A percentile compares a stretch with the other conserved stretches of the same genome.
These are phyloP conservation scores for Homalodisca vitripennis DNA, from an alignment of 1,140 invertebrate species.

Conservation along the genomic window DNA sequence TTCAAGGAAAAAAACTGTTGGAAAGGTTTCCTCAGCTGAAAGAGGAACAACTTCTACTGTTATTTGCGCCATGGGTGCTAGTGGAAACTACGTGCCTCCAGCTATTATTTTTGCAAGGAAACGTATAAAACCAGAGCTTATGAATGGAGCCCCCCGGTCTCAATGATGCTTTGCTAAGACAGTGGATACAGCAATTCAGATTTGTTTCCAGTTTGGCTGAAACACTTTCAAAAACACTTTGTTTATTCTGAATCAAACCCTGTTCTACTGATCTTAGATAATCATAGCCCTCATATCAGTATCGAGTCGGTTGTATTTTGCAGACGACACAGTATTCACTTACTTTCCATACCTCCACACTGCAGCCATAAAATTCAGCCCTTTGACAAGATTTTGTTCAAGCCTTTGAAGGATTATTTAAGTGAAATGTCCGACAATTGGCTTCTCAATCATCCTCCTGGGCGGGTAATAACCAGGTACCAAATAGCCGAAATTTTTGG, in stretches of 20 bases:
- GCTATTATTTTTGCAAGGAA: too few species aligned
- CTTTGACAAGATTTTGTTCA: constrained; percentile 10
- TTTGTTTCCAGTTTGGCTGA: neutral
- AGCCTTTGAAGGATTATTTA: constrained; percentile 6
- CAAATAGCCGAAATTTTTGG: constrained; percentile 42
- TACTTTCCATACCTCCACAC: too few species aligned
- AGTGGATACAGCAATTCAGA: constrained; percentile 6
- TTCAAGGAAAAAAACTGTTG: constrained; percentile 19
- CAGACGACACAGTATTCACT: too few species aligned
- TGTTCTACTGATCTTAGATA: constrained; percentile 15
- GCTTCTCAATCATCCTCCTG: constrained; percentile 38
- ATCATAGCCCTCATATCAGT: constrained; percentile 3
- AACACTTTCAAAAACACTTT: constrained; percentile 15
- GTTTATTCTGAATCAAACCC: constrained; percentile 11
- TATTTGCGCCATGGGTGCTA: too few species aligned
- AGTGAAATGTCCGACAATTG: constrained; percentile 3
- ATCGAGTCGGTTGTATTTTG: too few species aligned
- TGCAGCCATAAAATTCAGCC: too few species aligned
- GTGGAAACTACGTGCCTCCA: constrained; percentile 16
- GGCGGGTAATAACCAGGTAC: constrained; percentile 39
- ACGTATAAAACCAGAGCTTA: neutral
- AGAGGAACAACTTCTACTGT: neutral
- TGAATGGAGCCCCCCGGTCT: neutral
- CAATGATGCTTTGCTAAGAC: constrained; percentile 7
- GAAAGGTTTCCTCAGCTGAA: constrained; percentile 26